Percentiles rank a stretch among this genome's conserved stretches.
phyloP scores from a whole-genome alignment of 2,113 vertebrate species.

The Tiliqua scincoides region DNA sequence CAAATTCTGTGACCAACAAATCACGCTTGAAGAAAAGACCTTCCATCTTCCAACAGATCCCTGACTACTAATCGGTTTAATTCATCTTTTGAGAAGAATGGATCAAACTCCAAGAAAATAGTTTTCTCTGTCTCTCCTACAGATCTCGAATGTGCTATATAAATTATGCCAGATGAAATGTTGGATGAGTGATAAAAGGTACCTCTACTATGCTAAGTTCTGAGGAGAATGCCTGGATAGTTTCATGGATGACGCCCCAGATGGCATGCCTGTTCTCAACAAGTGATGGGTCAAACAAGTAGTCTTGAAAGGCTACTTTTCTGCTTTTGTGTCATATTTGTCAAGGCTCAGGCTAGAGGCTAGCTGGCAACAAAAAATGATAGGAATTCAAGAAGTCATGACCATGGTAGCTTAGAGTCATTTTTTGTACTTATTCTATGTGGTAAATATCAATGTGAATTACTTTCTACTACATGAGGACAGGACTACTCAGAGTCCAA shows the following conservation, averaged over 20 bases:
- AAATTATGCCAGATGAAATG: not conserved
- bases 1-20: not conserved
- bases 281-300: not conserved
- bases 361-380: not conserved
- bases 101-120: not conserved
- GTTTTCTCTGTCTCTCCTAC: not conserved
- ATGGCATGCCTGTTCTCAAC: too few species aligned
- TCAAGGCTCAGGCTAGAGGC: not conserved
- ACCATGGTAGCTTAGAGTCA: not conserved
- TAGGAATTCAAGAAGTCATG: not conserved
- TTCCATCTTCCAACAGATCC: not conserved
- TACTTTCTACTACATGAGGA: not conserved
- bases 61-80: not conserved
- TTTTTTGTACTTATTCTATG: not conserved
- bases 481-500: not conserved
- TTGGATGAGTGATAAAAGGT: not conserved
- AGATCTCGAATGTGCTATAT: not conserved
- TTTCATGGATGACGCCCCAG: not conserved
- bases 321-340: not conserved
- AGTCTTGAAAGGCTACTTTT: not conserved
- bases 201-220: not conserved
- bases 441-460: not conserved
- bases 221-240: not conserved
- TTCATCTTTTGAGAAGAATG: not conserved
- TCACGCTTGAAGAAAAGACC: not conserved